A percentile compares a stretch with the other conserved stretches of the same genome.
These are phyloP conservation scores for Micromussa lordhowensis DNA, from an alignment of 92 coral and sea anemone species.

Conservation along the genomic window DNA sequence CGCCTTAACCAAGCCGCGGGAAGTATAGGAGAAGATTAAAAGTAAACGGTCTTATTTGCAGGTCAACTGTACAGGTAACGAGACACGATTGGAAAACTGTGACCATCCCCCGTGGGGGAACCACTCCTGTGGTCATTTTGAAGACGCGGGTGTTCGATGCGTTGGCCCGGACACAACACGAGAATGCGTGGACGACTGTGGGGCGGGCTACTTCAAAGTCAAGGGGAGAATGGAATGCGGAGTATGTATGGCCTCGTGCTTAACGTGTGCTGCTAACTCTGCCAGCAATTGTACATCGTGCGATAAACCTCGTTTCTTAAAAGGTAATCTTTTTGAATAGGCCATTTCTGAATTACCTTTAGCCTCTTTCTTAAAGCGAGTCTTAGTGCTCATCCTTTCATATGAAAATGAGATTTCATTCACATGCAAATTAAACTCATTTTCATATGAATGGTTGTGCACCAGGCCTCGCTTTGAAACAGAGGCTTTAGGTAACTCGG, in stretches of 20 bases:
- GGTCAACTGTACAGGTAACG: constrained; percentile 77
- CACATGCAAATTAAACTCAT: too few species aligned
- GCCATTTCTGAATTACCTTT: too few species aligned
- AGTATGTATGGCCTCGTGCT: constrained; percentile 79
- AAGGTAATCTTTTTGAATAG: constrained; percentile 83
- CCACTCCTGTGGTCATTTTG: constrained; percentile 92
- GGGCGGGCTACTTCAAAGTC: constrained; percentile 73
- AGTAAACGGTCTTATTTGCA: neutral
- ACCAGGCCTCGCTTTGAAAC: too few species aligned
- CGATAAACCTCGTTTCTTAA: constrained; percentile 65
- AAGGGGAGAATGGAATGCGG: constrained; percentile 57
- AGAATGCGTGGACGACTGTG: constrained; percentile 79
- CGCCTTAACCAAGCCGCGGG: too few species aligned
- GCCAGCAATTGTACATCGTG: constrained; percentile 75
- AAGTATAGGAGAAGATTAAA: too few species aligned
- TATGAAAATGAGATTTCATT: too few species aligned
- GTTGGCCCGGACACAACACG: constrained; percentile 88
- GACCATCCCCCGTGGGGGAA: constrained; percentile 76
- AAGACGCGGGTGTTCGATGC: constrained; percentile 96
- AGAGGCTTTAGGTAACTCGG: too few species aligned
- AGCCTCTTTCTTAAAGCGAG: too few species aligned
- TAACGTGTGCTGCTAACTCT: constrained; percentile 68
- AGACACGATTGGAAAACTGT: constrained; percentile 74
- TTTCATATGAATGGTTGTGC: too few species aligned
- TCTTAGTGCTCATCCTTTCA: too few species aligned